A percentile compares a stretch with the other conserved stretches of the same genome.
Conservation (phyloP, 2,888 invertebrate genomes). For the Habroteleia sp. region DNA sequence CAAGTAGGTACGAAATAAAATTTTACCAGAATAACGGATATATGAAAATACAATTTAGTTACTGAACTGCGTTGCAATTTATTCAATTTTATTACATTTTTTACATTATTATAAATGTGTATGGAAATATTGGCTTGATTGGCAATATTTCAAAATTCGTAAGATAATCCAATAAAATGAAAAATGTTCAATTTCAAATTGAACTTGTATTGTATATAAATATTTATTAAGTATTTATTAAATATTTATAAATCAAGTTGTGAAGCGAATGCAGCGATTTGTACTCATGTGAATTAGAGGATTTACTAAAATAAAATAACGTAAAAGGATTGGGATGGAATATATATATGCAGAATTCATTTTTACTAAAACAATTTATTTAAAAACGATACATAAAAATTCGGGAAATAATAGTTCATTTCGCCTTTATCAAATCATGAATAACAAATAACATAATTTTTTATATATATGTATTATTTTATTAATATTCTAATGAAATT, state of each 20-base stretch:
- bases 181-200: no score
- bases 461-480: slow-evolving; percentile 6
- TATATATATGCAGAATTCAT: slow-evolving; percentile 67
- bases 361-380: slow-evolving; percentile 71
- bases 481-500: slow-evolving; percentile 10
- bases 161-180: no score
- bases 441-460: slow-evolving; percentile 26
- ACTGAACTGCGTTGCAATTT: no score
- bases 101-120: no score
- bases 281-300: slow-evolving; percentile 66
- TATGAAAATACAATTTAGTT: no score
- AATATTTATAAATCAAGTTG: neutral
- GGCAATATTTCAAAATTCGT: no score
- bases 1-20: no score
- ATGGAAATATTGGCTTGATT: no score
- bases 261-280: slow-evolving; percentile 64
- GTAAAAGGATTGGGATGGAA: slow-evolving; percentile 68
- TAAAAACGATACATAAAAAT: slow-evolving; percentile 67
- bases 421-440: slow-evolving; percentile 27
- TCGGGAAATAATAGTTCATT: slow-evolving; percentile 47
- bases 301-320: slow-evolving; percentile 67
- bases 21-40: no score
- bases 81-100: no score
- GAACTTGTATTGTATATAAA: no score
- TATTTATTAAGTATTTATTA: no score